Evolutionary conservation across 2,113 vertebrate species (phyloP).

Genomic region (Neodontobutis hainanensis): DNA sequence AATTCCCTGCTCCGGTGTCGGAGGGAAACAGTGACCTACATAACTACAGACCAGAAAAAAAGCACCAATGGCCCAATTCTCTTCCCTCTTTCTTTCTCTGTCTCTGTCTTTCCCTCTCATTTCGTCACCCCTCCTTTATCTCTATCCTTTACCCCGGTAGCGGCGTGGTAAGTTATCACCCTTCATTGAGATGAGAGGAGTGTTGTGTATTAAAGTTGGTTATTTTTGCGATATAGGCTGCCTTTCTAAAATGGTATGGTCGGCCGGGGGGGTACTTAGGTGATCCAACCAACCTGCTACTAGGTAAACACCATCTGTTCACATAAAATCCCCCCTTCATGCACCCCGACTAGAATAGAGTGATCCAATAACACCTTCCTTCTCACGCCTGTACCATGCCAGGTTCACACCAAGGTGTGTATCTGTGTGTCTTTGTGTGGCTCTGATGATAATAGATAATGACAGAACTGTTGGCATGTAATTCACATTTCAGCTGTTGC

Average conservation of each 20-base stretch:
- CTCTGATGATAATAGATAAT: slow-evolving; percentile 47
- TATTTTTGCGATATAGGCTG: slow-evolving; percentile 22
- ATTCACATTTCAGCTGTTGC: slow-evolving; percentile 43
- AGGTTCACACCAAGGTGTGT: slow-evolving; percentile 58
- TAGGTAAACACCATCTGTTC: slow-evolving; percentile 96
- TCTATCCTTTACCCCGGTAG: slow-evolving; percentile 67
- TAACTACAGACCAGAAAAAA: slow-evolving; percentile 84
- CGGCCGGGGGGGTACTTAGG: slow-evolving; percentile 76
- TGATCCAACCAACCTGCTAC: slow-evolving; percentile 85
- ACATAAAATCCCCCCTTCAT: slow-evolving; percentile 54
- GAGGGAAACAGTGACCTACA: slow-evolving; percentile 85
- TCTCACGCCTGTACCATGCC: slow-evolving; percentile 69
- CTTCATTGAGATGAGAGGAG: slow-evolving; percentile 76
- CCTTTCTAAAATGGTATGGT: slow-evolving; percentile 68
- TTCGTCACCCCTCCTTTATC: slow-evolving; percentile 66
- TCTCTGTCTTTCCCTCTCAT: slow-evolving; percentile 68
- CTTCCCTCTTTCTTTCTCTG: slow-evolving; percentile 31
- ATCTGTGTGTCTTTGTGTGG: slow-evolving; percentile 20
- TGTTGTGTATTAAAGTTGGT: slow-evolving; percentile 44
- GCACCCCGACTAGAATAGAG: slow-evolving; percentile 64
- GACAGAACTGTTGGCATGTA: slow-evolving; percentile 39
- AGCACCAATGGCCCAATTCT: slow-evolving; percentile 83
- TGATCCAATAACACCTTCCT: slow-evolving; percentile 79
- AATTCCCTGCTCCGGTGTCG: slow-evolving; percentile 81
- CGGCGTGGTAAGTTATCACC: slow-evolving; percentile 72